Conservation (phyloP, 2,113 vertebrate species). For the Anoura caudifer region DNA sequence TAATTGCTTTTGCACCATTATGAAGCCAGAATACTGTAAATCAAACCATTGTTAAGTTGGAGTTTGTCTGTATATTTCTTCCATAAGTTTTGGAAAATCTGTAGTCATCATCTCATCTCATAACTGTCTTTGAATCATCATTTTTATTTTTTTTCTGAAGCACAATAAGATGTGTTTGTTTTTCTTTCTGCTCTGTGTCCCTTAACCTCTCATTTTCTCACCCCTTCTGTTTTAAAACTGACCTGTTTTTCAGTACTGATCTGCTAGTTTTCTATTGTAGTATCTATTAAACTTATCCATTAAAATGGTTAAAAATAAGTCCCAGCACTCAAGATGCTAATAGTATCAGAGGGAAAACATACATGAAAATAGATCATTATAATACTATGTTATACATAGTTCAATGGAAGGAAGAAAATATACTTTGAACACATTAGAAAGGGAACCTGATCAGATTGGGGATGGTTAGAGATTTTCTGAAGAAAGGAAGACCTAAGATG, state of each 20-base stretch:
- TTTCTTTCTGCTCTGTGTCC: background rate
- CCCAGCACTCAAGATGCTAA: background rate
- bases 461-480: background rate
- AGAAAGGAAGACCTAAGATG: background rate
- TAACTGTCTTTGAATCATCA: background rate
- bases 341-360: background rate
- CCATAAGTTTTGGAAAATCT: background rate
- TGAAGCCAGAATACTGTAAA: background rate
- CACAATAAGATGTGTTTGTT: background rate
- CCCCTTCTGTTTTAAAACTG: background rate
- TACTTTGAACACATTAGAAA: background rate
- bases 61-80: background rate
- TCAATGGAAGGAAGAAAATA: background rate
- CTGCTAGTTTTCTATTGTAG: background rate
- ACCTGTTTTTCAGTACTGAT: background rate
- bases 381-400: background rate
- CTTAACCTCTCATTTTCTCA: background rate
- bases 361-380: conserved; percentile 5
- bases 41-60: background rate
- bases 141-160: background rate
- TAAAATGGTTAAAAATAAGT: background rate
- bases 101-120: background rate
- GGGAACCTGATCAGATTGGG: background rate
- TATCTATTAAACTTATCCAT: background rate
- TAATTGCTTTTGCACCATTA: no score